These are phyloP conservation scores for Plumapathes pennacea DNA, from an alignment of 92 coral and sea anemone species.

Conservation along the genomic window DNA sequence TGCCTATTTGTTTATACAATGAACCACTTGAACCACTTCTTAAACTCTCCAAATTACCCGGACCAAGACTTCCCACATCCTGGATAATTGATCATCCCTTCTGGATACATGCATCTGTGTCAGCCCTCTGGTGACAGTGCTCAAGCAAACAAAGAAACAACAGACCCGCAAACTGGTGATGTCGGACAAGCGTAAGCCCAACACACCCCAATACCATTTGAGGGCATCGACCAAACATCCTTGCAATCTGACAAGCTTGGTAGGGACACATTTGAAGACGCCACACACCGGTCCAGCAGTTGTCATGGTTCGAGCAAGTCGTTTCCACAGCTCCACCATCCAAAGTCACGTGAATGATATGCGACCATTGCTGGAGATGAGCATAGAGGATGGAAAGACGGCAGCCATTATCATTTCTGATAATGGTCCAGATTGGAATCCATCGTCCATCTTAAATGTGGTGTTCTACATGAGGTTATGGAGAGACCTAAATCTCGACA, in stretches of 20 bases:
- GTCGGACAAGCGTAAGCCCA: background rate
- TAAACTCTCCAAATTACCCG: no score
- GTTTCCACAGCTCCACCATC: slow-evolving; percentile 12
- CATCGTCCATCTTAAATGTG: slow-evolving; percentile 8
- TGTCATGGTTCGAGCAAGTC: slow-evolving; percentile 5
- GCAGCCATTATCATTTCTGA: slow-evolving; percentile 20
- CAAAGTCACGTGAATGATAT: slow-evolving; percentile 22
- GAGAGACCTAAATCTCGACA: slow-evolving; percentile 35
- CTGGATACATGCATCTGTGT: slow-evolving; percentile 32
- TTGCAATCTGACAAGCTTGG: slow-evolving; percentile 14
- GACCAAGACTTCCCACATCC: slow-evolving; percentile 22
- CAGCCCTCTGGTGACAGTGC: background rate
- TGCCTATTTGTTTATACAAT: no score
- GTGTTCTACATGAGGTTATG: slow-evolving; percentile 24
- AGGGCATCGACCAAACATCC: background rate
- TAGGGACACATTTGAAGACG: slow-evolving; percentile 23
- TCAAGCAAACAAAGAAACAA: background rate
- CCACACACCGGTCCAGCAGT: no score
- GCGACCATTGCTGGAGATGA: slow-evolving; percentile 13
- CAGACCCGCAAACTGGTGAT: background rate
- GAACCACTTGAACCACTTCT: no score
- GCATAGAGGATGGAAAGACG: slow-evolving; percentile 28
- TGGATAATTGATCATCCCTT: slow-evolving; percentile 39
- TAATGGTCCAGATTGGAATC: slow-evolving; percentile 28
- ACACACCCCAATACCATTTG: background rate